phyloP scores from a whole-genome alignment of 2,113 vertebrate species.

The Limanda limanda region DNA sequence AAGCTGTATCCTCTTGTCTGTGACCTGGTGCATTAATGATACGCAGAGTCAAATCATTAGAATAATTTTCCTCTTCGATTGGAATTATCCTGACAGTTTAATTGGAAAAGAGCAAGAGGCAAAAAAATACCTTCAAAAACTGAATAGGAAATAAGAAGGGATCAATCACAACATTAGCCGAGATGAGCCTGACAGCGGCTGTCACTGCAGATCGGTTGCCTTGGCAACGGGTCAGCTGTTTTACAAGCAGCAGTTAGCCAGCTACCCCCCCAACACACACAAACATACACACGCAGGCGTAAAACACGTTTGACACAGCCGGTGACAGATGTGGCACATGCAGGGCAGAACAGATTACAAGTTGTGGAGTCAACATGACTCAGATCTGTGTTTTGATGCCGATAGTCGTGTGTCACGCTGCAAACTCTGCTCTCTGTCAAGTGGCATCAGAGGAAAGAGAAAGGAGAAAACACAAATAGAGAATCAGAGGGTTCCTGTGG shows the following conservation, averaged over 20 bases:
- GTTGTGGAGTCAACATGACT: slow-evolving; percentile 49
- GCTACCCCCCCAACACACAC: not conserved
- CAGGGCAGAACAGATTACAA: slow-evolving; percentile 59
- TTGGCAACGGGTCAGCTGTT: slow-evolving; percentile 76
- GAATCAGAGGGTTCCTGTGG: slow-evolving; percentile 19
- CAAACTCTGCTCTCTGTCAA: slow-evolving; percentile 64
- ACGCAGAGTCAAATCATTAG: slow-evolving; percentile 13
- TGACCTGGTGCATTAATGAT: not conserved
- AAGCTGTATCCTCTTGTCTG: not conserved
- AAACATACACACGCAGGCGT: not conserved
- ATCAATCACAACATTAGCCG: slow-evolving; percentile 60
- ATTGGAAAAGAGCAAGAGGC: slow-evolving; percentile 48
- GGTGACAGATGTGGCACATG: slow-evolving; percentile 60
- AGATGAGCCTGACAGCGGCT: slow-evolving; percentile 29
- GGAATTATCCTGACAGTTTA: slow-evolving; percentile 57
- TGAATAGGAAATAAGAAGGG: slow-evolving; percentile 44
- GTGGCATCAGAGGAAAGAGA: slow-evolving; percentile 4
- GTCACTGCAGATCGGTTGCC: slow-evolving; percentile 63
- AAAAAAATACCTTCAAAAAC: slow-evolving; percentile 26
- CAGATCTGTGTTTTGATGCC: slow-evolving; percentile 47
- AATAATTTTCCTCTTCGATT: slow-evolving; percentile 25
- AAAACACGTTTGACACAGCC: slow-evolving; percentile 17
- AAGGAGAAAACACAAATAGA: slow-evolving; percentile 17
- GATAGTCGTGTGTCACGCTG: slow-evolving; percentile 50
- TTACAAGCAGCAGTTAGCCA: slow-evolving; percentile 22